Conservation (phyloP, 2,888 invertebrate genomes). For the Macaria liturata region DNA sequence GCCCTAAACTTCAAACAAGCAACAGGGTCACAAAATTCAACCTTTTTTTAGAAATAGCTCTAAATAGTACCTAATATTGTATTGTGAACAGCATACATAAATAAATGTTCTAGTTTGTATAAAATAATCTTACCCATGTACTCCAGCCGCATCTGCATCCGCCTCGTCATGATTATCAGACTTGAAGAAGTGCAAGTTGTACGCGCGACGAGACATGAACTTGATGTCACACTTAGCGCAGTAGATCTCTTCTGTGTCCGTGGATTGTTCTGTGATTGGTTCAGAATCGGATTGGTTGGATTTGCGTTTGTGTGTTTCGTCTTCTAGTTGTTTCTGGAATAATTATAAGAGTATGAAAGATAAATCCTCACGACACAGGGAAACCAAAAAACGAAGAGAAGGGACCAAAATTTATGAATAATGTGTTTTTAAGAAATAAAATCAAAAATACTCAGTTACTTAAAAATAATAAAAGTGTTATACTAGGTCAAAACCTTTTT, state of each 20-base stretch:
- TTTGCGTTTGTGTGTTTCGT: constrained; percentile 2
- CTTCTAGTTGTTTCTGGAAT: not conserved
- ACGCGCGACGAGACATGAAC: constrained; percentile 41
- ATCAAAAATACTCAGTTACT: not conserved
- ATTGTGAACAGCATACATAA: no score
- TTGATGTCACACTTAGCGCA: constrained; percentile 45
- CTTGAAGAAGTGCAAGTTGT: constrained; percentile 11
- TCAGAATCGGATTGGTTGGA: constrained; percentile 2
- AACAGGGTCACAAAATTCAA: no score
- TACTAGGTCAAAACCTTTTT: not conserved
- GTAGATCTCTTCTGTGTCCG: constrained; percentile 20
- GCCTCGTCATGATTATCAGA: constrained; percentile 32
- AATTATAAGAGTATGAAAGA: not conserved
- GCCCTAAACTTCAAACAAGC: no score
- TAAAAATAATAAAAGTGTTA: not conserved
- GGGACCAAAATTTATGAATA: no score
- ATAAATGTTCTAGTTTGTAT: no score
- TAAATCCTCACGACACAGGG: no score
- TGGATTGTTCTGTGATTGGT: not conserved
- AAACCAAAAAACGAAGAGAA: no score
- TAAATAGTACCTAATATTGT: no score
- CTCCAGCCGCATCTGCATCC: constrained; percentile 15
- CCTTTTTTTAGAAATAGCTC: no score
- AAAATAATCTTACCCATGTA: no score
- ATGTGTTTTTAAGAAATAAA: not conserved